Evolutionary conservation across 2,113 vertebrate species (phyloP), one percentile per base, ranked within the genome.

Genomic region (Henicopernis longicauda): DNA sequence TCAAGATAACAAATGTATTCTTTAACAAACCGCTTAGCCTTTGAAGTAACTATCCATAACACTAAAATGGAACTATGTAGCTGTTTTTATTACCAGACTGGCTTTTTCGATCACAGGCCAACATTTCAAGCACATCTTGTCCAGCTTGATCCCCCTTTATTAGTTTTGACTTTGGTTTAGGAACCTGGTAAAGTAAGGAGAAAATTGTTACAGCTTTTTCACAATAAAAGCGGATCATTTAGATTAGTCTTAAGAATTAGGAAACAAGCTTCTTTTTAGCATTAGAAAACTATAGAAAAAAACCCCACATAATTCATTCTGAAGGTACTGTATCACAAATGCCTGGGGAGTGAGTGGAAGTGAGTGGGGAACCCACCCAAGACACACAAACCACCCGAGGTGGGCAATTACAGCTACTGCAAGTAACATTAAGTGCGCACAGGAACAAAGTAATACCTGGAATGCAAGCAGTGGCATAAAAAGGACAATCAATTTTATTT

Each of bases 51-150:
- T 26, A 23, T 52, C 23, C 8, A 2, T 40, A 85, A 58, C 14
- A 45, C 31, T 85, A 42, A 62, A 88, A 82, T 10, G 6, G 22
- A 87, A 74, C 34, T 31, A 69, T 3, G 6, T 20, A 72, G 38
- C 42, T 74, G 21, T 82, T 86, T 67, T 78, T 42, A 89, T 98
- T 98, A 99, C 98, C 99, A 50, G 99, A 99, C 76, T 99, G 99
- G 98, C 99, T 99, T 92, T 99, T 99, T 57, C 99, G 98, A 96
- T 99, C 99, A 93, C 95, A 99, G 57, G 99, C 98, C 95, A 99
- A 97, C 42, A 98, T 95, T 96, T 99, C 99, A 63, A 99, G 89
- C 61, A 98, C 86, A 80, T 98, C 98, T 59, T 98, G 98, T 83
- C 98, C 96, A 3, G 95, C 69, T 79, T 98, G 98, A 78, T 99